Evolutionary conservation across 2,888 invertebrate species (phyloP), one percentile per base, ranked within the genome.

Genomic region (Acleris sparsana): DNA sequence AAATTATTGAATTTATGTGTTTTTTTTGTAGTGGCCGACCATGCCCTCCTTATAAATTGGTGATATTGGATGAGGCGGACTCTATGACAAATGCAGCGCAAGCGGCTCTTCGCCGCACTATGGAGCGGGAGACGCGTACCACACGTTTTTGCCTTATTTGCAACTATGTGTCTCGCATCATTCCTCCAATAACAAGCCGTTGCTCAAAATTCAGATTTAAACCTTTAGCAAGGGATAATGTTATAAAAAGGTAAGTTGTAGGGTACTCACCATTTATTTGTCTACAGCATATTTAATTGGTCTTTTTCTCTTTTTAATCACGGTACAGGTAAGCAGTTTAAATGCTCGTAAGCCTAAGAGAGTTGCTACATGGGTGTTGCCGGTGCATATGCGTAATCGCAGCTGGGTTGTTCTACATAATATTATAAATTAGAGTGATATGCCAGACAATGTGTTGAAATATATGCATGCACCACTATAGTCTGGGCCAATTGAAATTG

Each of bases 201-300:
- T 99, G 99, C 87, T 98, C 99, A 1, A 99, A 99, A 87, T 99
- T 99, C 82, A 94, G 99, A 48, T 99, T 99, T 84, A 99, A 99
- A 85, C 96, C 99, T 0, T 92, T 99, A 17, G 95, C 96, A 61
- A 94, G 95, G 74, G 94, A 94, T 1, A 95, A 95, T 89, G 94
- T 95, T 70, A 91, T 94, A 46, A 94, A 94, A 75, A 93, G 94
- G 93, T 93, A 72, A 33, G 17, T n/a, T n/a, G n/a, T n/a, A n/a
- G n/a, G n/a, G n/a, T n/a, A n/a, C n/a, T n/a, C n/a, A n/a, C n/a
- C n/a, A n/a, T n/a, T 25, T 25, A 25, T 6, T 25, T 25, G 25
- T 25, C 5, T 25, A 25, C 25, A 25, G 25, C 25, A 25, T 25
- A 25, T 6, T 25, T 25, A 25, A 25, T 25, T 25, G 25, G 1